Evolutionary conservation across 2,797 vertebrate species (phyloP), one percentile per base, ranked within the genome.

Genomic region (Pangasius macronema): DNA sequence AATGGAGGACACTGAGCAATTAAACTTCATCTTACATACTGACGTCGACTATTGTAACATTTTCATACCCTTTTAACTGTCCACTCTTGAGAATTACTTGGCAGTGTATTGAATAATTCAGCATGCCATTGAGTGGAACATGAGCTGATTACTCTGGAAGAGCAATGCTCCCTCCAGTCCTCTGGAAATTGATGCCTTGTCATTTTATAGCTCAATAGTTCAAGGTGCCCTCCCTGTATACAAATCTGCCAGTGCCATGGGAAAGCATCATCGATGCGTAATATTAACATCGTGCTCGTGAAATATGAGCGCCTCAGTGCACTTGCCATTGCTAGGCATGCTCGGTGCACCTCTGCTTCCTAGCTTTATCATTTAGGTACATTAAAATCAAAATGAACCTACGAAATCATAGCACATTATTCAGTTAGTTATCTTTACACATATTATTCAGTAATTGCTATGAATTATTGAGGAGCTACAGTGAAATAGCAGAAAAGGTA

Each of bases 81-180:
- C 86, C 73, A 42, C 83, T 51, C 89, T 88, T 83, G 91, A 90
- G 87, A 91, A 79, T 75, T 18, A 86, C 73, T 82, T 81, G 20
- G 76, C 55, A 77, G 76, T 49, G 86, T 88, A 80, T 83, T 93
- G 91, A 93, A 94, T 94, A 88, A 94, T 94, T 94, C 93, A 94
- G 92, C 67, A 87, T 89, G 87, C 90, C 88, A 91, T 77, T 39
- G 89, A 91, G 89, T 91, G 89, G 87, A 92, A 88, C 87, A 84
- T 86, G 89, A 93, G 90, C 88, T 91, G 80, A 85, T 92, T 91
- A 91, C 76, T 82, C 90, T 89, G 86, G 73, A 83, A 83, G 82
- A 53, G 46, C 83, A 72, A 85, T 39, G 83, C 33, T 89, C 67
- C 87, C 87, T 76, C 81, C 81, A 89, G 89, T 11, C 75, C 85